phyloP scores from a whole-genome alignment of 2,797 vertebrate genomes.

The Trachops cirrhosus region DNA sequence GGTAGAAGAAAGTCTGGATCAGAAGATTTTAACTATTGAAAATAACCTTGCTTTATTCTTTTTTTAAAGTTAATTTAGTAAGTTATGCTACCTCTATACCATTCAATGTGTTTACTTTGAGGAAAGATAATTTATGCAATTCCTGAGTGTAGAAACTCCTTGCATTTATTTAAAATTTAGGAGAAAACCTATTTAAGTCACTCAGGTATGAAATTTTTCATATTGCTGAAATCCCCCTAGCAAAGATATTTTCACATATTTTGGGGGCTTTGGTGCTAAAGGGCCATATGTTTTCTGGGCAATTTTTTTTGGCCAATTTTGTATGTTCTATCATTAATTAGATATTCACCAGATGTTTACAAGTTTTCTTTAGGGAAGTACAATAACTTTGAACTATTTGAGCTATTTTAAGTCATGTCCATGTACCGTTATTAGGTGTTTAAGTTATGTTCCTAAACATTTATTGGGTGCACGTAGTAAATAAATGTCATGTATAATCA shows the following conservation, averaged over 20 bases:
- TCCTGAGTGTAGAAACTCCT: conserved; percentile 71
- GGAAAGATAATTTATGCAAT: conserved; percentile 67
- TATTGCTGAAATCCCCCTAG: conserved; percentile 65
- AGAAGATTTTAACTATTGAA: conserved; percentile 49
- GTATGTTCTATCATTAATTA: conserved; percentile 55
- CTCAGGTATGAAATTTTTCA: conserved; percentile 75
- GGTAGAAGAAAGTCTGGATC: neutral
- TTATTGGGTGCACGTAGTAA: neutral
- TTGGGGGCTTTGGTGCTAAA: conserved; percentile 65
- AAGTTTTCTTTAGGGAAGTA: conserved; percentile 68
- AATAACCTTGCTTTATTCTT: conserved; percentile 66
- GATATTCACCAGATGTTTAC: conserved; percentile 68
- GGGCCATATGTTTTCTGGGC: conserved; percentile 62
- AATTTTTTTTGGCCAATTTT: conserved; percentile 52
- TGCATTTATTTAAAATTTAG: conserved; percentile 76
- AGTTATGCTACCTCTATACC: conserved; percentile 83
- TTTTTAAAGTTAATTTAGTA: conserved; percentile 65
- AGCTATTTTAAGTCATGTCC: conserved; percentile 39
- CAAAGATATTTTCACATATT: conserved; percentile 70
- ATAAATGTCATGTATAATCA: neutral
- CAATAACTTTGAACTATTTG: neutral
- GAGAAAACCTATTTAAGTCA: conserved; percentile 57
- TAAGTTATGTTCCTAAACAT: conserved; percentile 1
- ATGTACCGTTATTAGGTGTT: neutral
- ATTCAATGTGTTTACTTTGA: conserved; percentile 64